phyloP scores from a whole-genome alignment of 2,888 invertebrate species.

The Julus scandinavius region DNA sequence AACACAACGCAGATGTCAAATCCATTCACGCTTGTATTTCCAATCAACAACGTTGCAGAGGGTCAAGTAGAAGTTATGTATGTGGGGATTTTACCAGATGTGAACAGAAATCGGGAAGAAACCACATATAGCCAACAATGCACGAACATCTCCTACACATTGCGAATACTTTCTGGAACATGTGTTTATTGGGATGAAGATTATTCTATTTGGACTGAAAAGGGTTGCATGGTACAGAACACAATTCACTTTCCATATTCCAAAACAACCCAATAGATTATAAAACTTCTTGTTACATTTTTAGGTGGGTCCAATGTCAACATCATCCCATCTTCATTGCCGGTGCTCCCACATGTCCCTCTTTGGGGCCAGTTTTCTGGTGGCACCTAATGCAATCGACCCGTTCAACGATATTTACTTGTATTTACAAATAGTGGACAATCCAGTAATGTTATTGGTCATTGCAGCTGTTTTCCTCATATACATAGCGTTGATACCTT shows the following conservation, averaged over 20 bases:
- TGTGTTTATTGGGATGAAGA: constrained; percentile 48
- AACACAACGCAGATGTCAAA: neutral
- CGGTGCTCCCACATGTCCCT: constrained; percentile 59
- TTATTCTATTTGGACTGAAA: neutral
- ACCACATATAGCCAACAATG: neutral
- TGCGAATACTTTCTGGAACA: neutral
- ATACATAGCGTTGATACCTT: constrained; percentile 57
- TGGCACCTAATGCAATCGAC: constrained; percentile 58
- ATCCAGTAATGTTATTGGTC: constrained; percentile 58
- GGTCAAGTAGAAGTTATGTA: neutral
- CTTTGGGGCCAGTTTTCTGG: constrained; percentile 59
- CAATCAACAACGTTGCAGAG: neutral
- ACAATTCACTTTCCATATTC: neutral
- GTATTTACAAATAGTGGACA: constrained; percentile 58
- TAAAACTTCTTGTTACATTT: neutral
- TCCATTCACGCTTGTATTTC: neutral
- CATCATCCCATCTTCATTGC: constrained; percentile 47
- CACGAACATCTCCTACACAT: neutral
- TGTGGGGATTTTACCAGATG: neutral
- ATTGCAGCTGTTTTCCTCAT: constrained; percentile 57
- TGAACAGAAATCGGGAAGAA: neutral
- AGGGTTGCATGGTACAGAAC: neutral
- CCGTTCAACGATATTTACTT: constrained; percentile 58
- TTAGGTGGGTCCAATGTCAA: constrained; percentile 42
- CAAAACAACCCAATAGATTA: neutral